phyloP scores from a whole-genome alignment of 2,797 vertebrate genomes.

The Pseudochirops corinnae region DNA sequence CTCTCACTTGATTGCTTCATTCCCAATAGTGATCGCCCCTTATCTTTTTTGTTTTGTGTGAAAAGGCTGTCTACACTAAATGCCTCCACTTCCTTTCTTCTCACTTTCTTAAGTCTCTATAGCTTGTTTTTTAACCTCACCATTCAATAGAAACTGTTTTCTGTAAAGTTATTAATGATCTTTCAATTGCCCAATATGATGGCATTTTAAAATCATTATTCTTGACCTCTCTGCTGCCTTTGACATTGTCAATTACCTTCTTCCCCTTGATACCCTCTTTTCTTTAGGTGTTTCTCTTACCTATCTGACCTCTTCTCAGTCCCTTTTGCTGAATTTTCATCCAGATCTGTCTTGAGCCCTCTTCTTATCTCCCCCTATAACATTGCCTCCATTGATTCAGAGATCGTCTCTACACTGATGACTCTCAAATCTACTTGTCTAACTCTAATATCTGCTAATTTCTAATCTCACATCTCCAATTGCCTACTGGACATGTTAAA shows the following conservation, averaged over 20 bases:
- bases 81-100: not conserved
- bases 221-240: not conserved
- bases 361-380: not conserved
- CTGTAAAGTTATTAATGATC: not conserved
- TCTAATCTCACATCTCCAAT: not conserved
- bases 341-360: not conserved
- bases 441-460: not conserved
- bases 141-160: not conserved
- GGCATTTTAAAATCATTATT: not conserved
- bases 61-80: not conserved
- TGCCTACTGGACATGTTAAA: not conserved
- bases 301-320: not conserved
- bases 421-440: not conserved
- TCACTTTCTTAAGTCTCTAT: not conserved
- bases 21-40: not conserved
- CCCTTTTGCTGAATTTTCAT: not conserved
- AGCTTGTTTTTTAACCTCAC: not conserved
- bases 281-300: not conserved
- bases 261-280: not conserved
- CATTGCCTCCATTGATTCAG: not conserved
- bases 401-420: not conserved
- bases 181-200: not conserved
- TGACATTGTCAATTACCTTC: not conserved
- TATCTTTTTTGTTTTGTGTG: not conserved
- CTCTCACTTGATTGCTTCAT: not conserved